A percentile compares a stretch with the other conserved stretches of the same genome.
phyloP scores from a whole-genome alignment of 2,113 vertebrate species.

The Furnarius figulus region DNA sequence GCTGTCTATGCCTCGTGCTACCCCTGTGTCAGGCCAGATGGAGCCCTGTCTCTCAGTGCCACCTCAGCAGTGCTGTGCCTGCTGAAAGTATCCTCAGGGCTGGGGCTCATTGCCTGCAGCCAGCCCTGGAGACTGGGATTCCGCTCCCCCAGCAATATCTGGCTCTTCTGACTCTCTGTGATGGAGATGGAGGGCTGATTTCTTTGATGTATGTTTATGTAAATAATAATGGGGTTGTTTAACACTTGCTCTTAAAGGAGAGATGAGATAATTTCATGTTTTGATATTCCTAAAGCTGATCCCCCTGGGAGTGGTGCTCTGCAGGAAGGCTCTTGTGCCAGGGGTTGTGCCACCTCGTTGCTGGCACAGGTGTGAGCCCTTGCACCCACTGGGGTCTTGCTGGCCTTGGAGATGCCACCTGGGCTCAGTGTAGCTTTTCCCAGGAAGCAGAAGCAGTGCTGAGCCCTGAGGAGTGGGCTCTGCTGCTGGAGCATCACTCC shows the following conservation, averaged over 20 bases:
- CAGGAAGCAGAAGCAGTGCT: neutral
- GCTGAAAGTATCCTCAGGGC: neutral
- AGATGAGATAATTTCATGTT: slow-evolving; percentile 71
- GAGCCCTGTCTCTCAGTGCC: neutral
- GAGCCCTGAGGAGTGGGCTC: neutral
- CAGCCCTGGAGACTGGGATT: neutral
- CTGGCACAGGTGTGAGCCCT: neutral
- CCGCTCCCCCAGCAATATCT: neutral
- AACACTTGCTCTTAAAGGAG: slow-evolving; percentile 48
- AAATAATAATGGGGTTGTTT: slow-evolving; percentile 58
- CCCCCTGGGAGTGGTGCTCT: neutral
- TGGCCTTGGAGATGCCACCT: neutral
- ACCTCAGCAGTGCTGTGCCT: neutral
- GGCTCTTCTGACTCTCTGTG: neutral
- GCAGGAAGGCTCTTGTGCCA: neutral
- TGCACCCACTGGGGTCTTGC: accelerated
- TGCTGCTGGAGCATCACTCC: neutral
- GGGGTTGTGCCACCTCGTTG: neutral
- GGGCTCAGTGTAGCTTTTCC: neutral
- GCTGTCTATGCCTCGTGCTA: neutral
- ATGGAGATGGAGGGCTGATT: neutral
- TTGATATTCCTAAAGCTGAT: slow-evolving; percentile 61
- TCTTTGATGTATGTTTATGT: slow-evolving; percentile 5
- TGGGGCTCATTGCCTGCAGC: neutral
- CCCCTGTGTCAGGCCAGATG: neutral